A percentile compares a stretch with the other conserved stretches of the same genome.
phyloP scores from a whole-genome alignment of 2,888 invertebrate species.

The Stramonita haemastoma region DNA sequence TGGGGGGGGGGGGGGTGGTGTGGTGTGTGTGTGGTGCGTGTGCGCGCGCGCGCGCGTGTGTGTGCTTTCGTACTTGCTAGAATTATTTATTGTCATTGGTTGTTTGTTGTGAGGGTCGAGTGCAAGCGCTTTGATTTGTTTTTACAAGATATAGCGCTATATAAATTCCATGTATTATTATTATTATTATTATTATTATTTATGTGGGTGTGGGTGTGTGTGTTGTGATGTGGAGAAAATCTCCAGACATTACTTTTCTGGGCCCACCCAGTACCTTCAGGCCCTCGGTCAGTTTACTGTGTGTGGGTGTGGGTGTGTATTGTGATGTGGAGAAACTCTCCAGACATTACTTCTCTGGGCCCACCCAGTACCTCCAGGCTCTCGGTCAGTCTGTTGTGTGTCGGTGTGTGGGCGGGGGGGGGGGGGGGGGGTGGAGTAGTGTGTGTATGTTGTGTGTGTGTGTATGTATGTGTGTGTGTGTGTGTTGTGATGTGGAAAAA shows the following conservation, averaged over 20 bases:
- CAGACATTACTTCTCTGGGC: constrained; percentile 72
- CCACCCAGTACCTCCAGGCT: constrained; percentile 71
- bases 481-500: constrained; percentile 56
- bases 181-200: no score
- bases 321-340: constrained; percentile 65
- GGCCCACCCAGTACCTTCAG: constrained; percentile 71
- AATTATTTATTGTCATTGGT: no score
- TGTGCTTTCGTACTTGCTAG: constrained; percentile 15
- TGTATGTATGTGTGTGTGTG: not conserved
- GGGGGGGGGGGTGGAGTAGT: not conserved
- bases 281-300: constrained; percentile 64
- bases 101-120: no score
- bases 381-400: constrained; percentile 62
- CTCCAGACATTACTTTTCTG: constrained; percentile 72
- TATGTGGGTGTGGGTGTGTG: not conserved
- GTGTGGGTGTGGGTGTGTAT: not conserved
- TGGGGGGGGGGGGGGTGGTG: not conserved
- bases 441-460: constrained; percentile 16
- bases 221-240: constrained; percentile 61
- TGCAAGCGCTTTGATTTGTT: no score
- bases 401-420: not conserved
- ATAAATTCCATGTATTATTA: no score
- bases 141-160: no score
- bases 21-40: constrained; percentile 8
- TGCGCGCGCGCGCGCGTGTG: constrained; percentile 16